Evolutionary conservation across 2,113 vertebrate species (phyloP).

Genomic region (Campylorhamphus procurvoides): DNA sequence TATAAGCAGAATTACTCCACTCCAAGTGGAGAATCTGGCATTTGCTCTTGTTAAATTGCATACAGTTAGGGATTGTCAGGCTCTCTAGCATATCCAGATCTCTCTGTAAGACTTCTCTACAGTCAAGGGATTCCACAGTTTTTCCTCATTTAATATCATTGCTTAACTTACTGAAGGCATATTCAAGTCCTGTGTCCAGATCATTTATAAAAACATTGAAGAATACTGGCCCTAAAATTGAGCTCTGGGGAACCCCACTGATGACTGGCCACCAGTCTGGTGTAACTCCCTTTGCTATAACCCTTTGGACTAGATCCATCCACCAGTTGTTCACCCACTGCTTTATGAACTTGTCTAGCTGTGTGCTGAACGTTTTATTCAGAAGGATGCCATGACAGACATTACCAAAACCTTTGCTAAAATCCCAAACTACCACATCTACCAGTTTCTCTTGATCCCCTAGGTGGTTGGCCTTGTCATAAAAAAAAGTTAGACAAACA

Average conservation of each 20-base stretch:
- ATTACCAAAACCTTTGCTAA: neutral
- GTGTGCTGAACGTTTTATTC: neutral
- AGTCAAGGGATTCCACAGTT: neutral
- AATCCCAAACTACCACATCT: neutral
- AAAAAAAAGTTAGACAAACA: neutral
- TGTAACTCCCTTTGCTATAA: neutral
- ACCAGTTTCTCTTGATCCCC: neutral
- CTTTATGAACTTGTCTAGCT: neutral
- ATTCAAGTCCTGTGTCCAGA: neutral
- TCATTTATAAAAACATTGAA: neutral
- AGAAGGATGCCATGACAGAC: neutral
- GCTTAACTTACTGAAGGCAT: neutral
- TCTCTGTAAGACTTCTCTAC: neutral
- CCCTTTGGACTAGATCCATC: rapidly evolving
- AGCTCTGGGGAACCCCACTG: neutral
- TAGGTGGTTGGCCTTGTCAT: neutral
- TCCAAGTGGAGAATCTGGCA: neutral
- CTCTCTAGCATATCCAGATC: neutral
- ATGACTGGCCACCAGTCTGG: neutral
- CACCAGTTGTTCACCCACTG: neutral
- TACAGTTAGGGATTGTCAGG: rapidly evolving
- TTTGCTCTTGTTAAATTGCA: neutral
- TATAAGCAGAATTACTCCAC: neutral
- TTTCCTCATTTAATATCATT: neutral
- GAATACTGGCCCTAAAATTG: neutral